Conservation (phyloP, 2,888 invertebrate species). For the Melieria picta region DNA sequence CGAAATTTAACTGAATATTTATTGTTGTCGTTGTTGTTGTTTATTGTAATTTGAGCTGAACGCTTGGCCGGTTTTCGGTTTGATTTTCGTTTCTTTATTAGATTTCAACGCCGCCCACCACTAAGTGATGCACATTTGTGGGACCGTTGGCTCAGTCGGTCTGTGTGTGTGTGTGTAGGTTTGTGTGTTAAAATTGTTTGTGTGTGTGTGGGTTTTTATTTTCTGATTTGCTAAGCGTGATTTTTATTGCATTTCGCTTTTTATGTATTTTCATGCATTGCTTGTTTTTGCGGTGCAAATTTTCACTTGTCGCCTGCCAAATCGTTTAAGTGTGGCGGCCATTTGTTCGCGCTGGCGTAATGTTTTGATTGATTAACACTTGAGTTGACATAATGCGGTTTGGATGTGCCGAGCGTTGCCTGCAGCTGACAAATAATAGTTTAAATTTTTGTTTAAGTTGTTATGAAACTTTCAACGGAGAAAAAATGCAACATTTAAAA, state of each 20-base stretch:
- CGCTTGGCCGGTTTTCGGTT: constrained; percentile 15
- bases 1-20: not conserved
- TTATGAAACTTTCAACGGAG: too few species aligned
- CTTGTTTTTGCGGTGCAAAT: not conserved
- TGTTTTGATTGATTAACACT: constrained; percentile 24
- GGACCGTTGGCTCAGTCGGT: not conserved
- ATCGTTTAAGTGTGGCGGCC: not conserved
- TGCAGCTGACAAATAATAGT: too few species aligned
- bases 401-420: not conserved
- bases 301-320: not conserved
- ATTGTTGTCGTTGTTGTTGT: constrained; percentile 3
- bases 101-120: constrained; percentile 3
- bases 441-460: too few species aligned
- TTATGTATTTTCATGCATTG: not conserved
- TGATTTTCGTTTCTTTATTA: constrained; percentile 27
- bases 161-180: not conserved
- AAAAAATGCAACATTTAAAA: too few species aligned
- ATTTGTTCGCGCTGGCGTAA: not conserved
- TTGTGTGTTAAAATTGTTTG: too few species aligned
- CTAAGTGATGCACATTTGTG: not conserved
- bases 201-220: not conserved
- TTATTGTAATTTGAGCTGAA: constrained; percentile 6
- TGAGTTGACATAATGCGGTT: constrained; percentile 18
- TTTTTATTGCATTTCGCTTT: constrained; percentile 15
- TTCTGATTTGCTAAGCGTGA: constrained; percentile 17